Evolutionary conservation across 2,888 invertebrate species (phyloP).

Genomic region (Agonopterix alstromeriana): DNA sequence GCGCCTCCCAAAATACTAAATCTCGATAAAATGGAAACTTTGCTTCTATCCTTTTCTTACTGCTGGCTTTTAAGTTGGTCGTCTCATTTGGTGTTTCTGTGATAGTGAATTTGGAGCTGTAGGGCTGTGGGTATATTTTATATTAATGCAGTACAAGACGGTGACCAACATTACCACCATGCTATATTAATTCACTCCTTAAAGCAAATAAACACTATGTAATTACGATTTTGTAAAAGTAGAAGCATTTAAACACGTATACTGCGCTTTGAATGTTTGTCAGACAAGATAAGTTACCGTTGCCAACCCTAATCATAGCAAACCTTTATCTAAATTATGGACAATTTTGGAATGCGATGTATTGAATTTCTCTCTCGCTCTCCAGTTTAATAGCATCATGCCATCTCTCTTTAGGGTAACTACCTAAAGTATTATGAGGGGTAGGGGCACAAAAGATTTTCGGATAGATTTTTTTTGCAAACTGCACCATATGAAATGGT

Average conservation of each 20-base stretch:
- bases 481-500: constrained; percentile 57
- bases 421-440: constrained; percentile 57
- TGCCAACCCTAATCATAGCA: constrained; percentile 71
- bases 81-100: neutral
- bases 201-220: no score
- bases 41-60: constrained; percentile 35
- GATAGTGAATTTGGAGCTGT: neutral
- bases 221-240: no score
- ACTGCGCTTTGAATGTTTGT: no score
- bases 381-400: constrained; percentile 21
- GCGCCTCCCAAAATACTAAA: constrained; percentile 63
- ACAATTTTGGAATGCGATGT: constrained; percentile 71
- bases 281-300: neutral
- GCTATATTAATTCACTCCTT: no score
- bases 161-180: no score
- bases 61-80: constrained; percentile 1
- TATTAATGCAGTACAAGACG: no score
- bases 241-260: no score
- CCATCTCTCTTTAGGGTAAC: constrained; percentile 42
- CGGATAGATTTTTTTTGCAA: constrained; percentile 70
- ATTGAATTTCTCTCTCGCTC: constrained; percentile 42
- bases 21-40: constrained; percentile 44
- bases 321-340: constrained; percentile 76
- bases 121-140: neutral
- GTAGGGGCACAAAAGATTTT: constrained; percentile 68